These are phyloP conservation scores for Aphodius granarius DNA, from an alignment of 2,888 invertebrate species.

Conservation along the genomic window DNA sequence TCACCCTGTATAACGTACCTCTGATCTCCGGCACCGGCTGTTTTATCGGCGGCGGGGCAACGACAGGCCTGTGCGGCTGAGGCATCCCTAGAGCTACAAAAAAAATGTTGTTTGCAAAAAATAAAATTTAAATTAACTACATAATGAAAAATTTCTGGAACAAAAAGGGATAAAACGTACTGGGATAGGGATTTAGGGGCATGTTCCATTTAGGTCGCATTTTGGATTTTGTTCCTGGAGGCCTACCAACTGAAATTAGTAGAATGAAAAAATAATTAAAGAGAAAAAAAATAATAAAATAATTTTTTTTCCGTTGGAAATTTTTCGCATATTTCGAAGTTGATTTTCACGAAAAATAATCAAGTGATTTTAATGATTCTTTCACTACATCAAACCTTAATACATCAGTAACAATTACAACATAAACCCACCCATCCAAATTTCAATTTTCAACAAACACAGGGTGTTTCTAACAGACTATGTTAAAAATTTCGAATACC, in stretches of 20 bases:
- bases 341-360: too few species aligned
- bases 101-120: background rate
- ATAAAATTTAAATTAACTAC: too few species aligned
- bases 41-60: conserved; percentile 41
- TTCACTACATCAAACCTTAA: too few species aligned
- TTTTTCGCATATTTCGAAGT: too few species aligned
- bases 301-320: too few species aligned
- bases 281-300: background rate
- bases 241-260: conserved; percentile 56
- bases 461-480: too few species aligned
- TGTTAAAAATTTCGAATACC: too few species aligned
- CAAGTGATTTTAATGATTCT: too few species aligned
- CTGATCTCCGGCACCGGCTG: conserved; percentile 41
- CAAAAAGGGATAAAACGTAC: conserved; percentile 40
- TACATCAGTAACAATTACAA: too few species aligned
- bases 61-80: conserved; percentile 39
- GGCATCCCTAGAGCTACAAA: background rate
- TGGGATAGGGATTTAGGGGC: conserved; percentile 19
- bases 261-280: conserved; percentile 1
- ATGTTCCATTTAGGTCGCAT: conserved; percentile 48
- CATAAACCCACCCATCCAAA: too few species aligned
- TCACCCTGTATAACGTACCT: conserved; percentile 34
- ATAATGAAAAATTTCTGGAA: too few species aligned
- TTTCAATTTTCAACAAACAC: too few species aligned
- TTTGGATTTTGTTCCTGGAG: conserved; percentile 51